phyloP scores from a whole-genome alignment of 64 coral and sea anemone genomes.

The Orbicella faveolata region DNA sequence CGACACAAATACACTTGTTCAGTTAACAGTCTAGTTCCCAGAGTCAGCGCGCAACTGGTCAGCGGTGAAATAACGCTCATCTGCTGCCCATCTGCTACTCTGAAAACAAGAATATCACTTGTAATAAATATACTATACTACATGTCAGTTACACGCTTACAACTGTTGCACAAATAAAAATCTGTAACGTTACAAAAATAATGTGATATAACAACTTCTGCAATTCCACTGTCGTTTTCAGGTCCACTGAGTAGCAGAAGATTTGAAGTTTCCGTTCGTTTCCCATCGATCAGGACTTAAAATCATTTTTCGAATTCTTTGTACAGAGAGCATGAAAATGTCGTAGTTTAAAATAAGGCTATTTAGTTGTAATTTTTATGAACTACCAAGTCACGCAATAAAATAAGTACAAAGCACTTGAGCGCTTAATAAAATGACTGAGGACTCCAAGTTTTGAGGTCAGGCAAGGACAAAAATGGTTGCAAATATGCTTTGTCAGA shows the following conservation, averaged over 20 bases:
- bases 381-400: too few relatives aligned
- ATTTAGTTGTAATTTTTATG: too few relatives aligned
- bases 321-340: not conserved
- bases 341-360: too few relatives aligned
- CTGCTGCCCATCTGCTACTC: not conserved
- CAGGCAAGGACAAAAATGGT: too few relatives aligned
- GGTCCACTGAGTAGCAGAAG: not conserved
- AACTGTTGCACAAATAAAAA: conserved; percentile 15
- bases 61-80: not conserved
- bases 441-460: too few relatives aligned
- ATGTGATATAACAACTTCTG: not conserved
- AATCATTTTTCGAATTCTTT: not conserved
- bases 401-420: too few relatives aligned
- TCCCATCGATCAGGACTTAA: not conserved
- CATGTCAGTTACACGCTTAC: not conserved
- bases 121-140: conserved; percentile 6
- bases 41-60: not conserved
- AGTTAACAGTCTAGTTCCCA: not conserved
- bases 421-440: too few relatives aligned
- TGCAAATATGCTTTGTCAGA: too few relatives aligned
- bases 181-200: conserved; percentile 46
- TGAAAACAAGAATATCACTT: not conserved
- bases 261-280: not conserved
- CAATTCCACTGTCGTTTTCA: not conserved
- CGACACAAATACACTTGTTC: not conserved